Evolutionary conservation across 2,797 vertebrate genomes (phyloP), one percentile per base, ranked within the genome.

Genomic region (Hozukius guyotensis): DNA sequence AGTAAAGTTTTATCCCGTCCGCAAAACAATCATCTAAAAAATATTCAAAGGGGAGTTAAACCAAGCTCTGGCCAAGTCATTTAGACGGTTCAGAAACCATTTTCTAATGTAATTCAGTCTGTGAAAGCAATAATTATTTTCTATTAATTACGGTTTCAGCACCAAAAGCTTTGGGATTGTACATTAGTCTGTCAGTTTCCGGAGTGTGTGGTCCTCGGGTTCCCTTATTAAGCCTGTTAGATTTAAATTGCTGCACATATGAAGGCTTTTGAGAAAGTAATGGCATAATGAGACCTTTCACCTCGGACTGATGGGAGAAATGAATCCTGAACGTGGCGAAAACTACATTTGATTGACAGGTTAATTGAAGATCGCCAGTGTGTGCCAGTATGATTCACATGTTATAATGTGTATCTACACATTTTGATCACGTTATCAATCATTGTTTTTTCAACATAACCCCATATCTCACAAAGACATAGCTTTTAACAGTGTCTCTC

Each of bases 241-340:
- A 83, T 82, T 86, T 69, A 73, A 87, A 90, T 83, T 86, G 57
- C 73, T 77, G 68, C 83, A 78, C 84, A 90, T 85, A 72, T 64
- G 49, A 86, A 84, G 77, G 56, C 68, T 78, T 88, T 82, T 84
- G 84, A 90, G 83, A 81, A 84, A 79, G 63, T 90, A 88, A 91
- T 90, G 66, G 77, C 79, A 84, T 89, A 92, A 92, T 90, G 83
- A 87, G 82, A 91, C 89, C 87, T 91, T 90, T 93, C 83, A 86
- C 92, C 91, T 86, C 49, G 36, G 42, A 79, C 75, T 85, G 82
- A 89, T 80, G 57, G 75, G 67, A 76, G 57, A 73, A 90, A 88
- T 76, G 24, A 90, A 78, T 86, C 65, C 70, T 76, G 69, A 80
- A 70, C 3, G 6, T 53, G 46, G 55, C 22, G 8, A 59, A 52